Evolutionary conservation across 2,113 vertebrate species (phyloP), one percentile per base, ranked within the genome.

Genomic region (Tyrannus savana): DNA sequence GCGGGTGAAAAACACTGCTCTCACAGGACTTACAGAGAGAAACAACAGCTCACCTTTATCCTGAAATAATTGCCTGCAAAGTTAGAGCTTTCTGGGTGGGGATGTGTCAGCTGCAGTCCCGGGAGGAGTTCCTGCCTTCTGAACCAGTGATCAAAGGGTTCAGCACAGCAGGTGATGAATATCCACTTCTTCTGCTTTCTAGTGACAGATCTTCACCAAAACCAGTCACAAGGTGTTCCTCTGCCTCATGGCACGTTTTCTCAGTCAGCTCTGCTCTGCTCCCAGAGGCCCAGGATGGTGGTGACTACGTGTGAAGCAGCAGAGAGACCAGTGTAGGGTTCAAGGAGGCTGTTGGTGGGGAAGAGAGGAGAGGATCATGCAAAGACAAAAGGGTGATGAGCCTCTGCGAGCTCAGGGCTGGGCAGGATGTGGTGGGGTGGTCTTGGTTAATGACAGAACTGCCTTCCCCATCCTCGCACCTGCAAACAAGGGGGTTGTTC

Each of bases 1-100:
- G n/a, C 68, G 76, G 60, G 49, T 90, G 86, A 86, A 88, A 80
- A 93, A 46, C 68, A 47, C 63, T 87, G 68, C 60, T 75, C 76
- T 86, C 33, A 19, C 27, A 63, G 52, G 63, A 47, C 53, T 50
- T 53, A 30, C 5, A n/a, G 72, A 53, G 82, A 69, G 33, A 60
- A 91, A 79, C 22, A 46, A 52, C 22, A 72, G 64, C 55, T 83
- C 53, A 1, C 71, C 88, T 72, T 78, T 60, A 53, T n/a, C 87
- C 82, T 63, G 71, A 71, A 80, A 78, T 59, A 53, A 93, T 33
- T 9, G 2, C 37, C 76, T n/a, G 39, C 46, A 31, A 74, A 86
- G 33, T 44, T 56, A n/a, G 50, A 84, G 39, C 75, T 71, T 81
- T 74, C 33, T 2, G 1, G 50, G 63, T 13, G 72, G 63, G 87